A percentile compares a stretch with the other conserved stretches of the same genome.
These are phyloP conservation scores for Cosmia trapezina DNA, from an alignment of 2,888 invertebrate genomes.

Conservation along the genomic window DNA sequence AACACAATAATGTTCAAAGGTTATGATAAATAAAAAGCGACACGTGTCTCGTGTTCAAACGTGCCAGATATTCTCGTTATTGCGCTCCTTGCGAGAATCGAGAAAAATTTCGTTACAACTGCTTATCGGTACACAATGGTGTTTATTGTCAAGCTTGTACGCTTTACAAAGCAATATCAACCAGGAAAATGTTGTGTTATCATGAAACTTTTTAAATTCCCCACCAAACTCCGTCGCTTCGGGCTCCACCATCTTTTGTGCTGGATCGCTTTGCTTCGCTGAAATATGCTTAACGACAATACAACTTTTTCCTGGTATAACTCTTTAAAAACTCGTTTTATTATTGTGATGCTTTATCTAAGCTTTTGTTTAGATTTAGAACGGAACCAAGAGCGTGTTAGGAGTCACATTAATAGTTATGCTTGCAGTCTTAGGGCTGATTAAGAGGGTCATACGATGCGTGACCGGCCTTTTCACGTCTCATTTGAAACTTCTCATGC, in stretches of 20 bases:
- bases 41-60: slow-evolving; percentile 70
- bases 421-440: slow-evolving; percentile 47
- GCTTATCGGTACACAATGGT: slow-evolving; percentile 68
- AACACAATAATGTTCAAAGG: slow-evolving; percentile 51
- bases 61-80: slow-evolving; percentile 57
- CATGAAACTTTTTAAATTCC: slow-evolving; percentile 68
- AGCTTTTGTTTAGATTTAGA: slow-evolving; percentile 44
- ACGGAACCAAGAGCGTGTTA: slow-evolving; percentile 36
- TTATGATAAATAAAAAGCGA: slow-evolving; percentile 71
- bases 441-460: slow-evolving; percentile 61
- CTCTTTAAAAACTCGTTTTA: slow-evolving; percentile 53
- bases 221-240: slow-evolving; percentile 56
- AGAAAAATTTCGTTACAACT: slow-evolving; percentile 65
- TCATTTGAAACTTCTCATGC: slow-evolving; percentile 66
- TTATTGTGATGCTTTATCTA: slow-evolving; percentile 41
- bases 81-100: slow-evolving; percentile 61
- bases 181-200: slow-evolving; percentile 67
- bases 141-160: slow-evolving; percentile 69
- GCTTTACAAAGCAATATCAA: slow-evolving; percentile 66
- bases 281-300: slow-evolving; percentile 66
- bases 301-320: slow-evolving; percentile 61
- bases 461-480: slow-evolving; percentile 69
- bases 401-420: slow-evolving; percentile 58
- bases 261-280: slow-evolving; percentile 55
- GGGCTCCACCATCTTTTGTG: slow-evolving; percentile 58